These are phyloP conservation scores for Temnopleurus reevesii DNA, from an alignment of 53 echinoderm and acorn worm species.

Conservation along the genomic window DNA sequence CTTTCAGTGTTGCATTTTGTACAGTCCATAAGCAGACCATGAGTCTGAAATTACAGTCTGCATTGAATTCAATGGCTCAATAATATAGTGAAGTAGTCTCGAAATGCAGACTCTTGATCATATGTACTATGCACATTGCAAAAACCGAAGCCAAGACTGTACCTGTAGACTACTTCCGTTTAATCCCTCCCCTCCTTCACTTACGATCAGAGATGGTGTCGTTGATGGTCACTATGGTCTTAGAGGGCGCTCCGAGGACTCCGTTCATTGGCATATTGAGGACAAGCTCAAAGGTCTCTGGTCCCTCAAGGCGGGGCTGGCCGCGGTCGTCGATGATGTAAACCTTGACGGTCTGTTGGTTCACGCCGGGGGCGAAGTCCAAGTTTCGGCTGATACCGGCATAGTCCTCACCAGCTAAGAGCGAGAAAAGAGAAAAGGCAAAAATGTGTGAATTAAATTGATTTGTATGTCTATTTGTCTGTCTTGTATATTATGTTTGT, in stretches of 20 bases:
- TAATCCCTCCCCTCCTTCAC: conserved; percentile 26
- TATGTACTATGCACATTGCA: too few species aligned
- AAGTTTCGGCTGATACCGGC: conserved; percentile 98
- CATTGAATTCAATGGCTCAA: too few species aligned
- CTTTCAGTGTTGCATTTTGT: too few species aligned
- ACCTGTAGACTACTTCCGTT: too few species aligned
- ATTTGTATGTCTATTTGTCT: too few species aligned
- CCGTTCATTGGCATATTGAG: conserved; percentile 99
- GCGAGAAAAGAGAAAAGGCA: background rate
- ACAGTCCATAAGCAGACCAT: too few species aligned
- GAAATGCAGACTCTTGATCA: too few species aligned
- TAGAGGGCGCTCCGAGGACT: conserved; percentile 82
- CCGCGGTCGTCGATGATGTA: conserved; percentile 99
- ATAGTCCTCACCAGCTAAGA: conserved; percentile 91
- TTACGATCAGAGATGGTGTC: conserved; percentile 98
- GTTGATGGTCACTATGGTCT: conserved; percentile 87
- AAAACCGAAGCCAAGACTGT: too few species aligned
- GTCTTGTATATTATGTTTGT: too few species aligned
- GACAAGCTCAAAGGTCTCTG: conserved; percentile 94
- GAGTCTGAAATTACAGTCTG: too few species aligned
- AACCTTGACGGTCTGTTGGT: conserved; percentile 93
- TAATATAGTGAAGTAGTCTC: too few species aligned
- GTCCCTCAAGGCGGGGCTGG: conserved; percentile 92
- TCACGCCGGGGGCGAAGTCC: conserved; percentile 97
- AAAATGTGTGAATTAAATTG: too few species aligned